Evolutionary conservation across 2,888 invertebrate genomes (phyloP), one percentile per base, ranked within the genome.

Genomic region (Yponomeuta evonymella): DNA sequence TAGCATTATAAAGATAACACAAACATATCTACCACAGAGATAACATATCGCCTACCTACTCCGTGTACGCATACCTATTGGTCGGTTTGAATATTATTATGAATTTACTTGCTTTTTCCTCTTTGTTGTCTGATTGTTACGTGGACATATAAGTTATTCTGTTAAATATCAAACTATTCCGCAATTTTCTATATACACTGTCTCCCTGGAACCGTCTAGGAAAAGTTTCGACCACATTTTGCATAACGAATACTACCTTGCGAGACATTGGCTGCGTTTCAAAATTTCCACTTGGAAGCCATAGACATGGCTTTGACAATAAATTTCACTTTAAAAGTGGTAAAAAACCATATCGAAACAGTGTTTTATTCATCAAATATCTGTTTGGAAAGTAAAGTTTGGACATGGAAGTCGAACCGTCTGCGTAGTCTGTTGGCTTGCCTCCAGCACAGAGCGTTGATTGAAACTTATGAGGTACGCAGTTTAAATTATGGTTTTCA

Each of bases 331-430:
- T 74, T 72, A 75, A 75, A 75, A 76, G 71, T 70, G 58, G 51
- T 74, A 80, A 82, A 82, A 80, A 81, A 79, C 76, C 78, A 78
- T 78, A 76, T 75, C 71, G 76, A 79, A 79, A 80, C 78, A 77
- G 75, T 76, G 78, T 78, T 84, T 83, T 85, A 83, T 79, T 79
- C 79, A 82, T 87, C 83, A 84, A 83, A 87, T 83, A 83, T 81
- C 79, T 84, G 81, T 72, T 74, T 76, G 74, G 79, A 36, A 78
- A 81, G 80, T 79, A 81, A 82, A 78, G 82, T 88, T 82, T 80
- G 84, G 85, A 83, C 80, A 83, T 81, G 86, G 82, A 79, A 83
- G 81, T 75, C 76, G 77, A 76, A 85, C 81, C 85, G 86, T 86
- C 85, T 88, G 87, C 82, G 76, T 77, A 76, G 75, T 72, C 70